Conservation (phyloP, 2,888 invertebrate genomes). For the Octonoba sinensis region DNA sequence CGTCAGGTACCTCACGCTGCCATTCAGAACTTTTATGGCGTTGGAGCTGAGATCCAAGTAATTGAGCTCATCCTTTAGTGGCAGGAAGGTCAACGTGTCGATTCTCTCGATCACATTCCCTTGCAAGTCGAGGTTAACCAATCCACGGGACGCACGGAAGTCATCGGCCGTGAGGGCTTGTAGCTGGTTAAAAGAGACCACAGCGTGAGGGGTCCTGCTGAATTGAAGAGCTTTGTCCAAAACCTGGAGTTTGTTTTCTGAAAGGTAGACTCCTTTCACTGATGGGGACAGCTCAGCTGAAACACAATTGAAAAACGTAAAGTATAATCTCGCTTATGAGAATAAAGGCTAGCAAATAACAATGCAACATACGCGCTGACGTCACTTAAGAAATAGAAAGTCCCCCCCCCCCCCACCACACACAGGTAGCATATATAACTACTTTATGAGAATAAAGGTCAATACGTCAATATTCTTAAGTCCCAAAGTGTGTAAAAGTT, state of each 20-base stretch:
- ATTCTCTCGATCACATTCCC: constrained; percentile 27
- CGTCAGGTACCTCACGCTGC: constrained; percentile 25
- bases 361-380: too few species aligned
- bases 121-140: constrained; percentile 10
- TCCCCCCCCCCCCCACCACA: too few species aligned
- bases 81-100: constrained; percentile 10
- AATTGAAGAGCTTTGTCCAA: constrained; percentile 20
- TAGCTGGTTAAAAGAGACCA: constrained; percentile 29
- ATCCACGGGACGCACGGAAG: constrained; percentile 12
- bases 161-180: constrained; percentile 7
- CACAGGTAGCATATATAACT: too few species aligned
- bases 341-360: too few species aligned
- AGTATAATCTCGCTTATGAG: too few species aligned
- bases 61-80: constrained; percentile 25
- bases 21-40: constrained; percentile 15
- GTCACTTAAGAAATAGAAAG: too few species aligned
- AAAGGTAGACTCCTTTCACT: constrained; percentile 32
- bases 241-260: constrained; percentile 21
- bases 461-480: too few species aligned
- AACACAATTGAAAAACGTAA: not conserved
- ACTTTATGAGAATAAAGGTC: too few species aligned
- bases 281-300: constrained; percentile 27
- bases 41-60: constrained; percentile 45
- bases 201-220: constrained; percentile 23
- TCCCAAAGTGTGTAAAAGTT: too few species aligned